Evolutionary conservation across 2,888 invertebrate genomes (phyloP).

Genomic region (Anarsia innoxiella): DNA sequence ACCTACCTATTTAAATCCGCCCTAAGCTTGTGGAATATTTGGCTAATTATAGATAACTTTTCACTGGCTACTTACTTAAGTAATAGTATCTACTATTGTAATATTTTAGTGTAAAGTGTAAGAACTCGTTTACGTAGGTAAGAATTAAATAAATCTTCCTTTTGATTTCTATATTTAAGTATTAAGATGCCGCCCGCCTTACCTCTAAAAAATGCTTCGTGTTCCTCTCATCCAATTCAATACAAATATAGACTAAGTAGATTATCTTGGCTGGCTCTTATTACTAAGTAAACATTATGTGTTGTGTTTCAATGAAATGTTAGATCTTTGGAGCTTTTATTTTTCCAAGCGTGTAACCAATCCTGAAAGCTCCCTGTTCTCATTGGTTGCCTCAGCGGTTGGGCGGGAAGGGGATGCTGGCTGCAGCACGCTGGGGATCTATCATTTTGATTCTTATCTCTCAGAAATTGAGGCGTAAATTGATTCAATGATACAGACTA

Average conservation of each 20-base stretch:
- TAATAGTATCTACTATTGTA: too few species aligned
- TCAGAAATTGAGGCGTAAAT: background rate
- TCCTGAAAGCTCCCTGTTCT: conserved; percentile 31
- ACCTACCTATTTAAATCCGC: too few species aligned
- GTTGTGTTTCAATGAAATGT: conserved; percentile 42
- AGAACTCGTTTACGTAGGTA: too few species aligned
- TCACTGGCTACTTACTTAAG: too few species aligned
- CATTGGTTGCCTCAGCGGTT: conserved; percentile 42
- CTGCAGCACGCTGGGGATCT: conserved; percentile 24
- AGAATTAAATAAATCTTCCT: too few species aligned
- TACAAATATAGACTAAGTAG: conserved; percentile 10
- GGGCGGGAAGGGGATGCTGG: conserved; percentile 58
- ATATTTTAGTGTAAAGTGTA: too few species aligned
- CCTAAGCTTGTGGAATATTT: too few species aligned
- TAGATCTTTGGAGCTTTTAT: conserved; percentile 41
- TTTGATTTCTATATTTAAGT: background rate
- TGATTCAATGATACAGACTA: conserved; percentile 24
- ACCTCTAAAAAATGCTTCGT: too few species aligned
- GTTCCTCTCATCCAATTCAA: background rate
- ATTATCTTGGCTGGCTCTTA: conserved; percentile 11
- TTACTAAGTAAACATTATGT: conserved; percentile 15
- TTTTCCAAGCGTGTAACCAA: conserved; percentile 60
- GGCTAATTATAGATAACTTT: too few species aligned
- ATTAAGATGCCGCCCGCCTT: too few species aligned
- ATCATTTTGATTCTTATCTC: conserved; percentile 40